Percentiles rank a stretch among this genome's conserved stretches.
Conservation (phyloP, 2,888 invertebrate species). For the Torymus texanus region DNA sequence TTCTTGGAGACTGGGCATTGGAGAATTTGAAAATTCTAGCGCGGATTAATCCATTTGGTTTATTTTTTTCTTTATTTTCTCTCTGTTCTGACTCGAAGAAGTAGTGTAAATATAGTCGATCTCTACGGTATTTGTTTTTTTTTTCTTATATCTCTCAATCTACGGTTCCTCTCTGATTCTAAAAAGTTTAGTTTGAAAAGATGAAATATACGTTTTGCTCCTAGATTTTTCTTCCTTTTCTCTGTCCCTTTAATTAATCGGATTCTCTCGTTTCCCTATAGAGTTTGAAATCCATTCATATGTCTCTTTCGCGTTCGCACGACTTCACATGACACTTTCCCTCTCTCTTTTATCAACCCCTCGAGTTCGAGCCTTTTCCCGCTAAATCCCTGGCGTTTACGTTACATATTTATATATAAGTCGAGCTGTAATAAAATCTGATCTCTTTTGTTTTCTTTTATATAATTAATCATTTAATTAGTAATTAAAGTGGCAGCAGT, state of each 20-base stretch:
- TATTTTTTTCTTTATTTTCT: slow-evolving; percentile 10
- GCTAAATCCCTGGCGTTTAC: slow-evolving; percentile 30
- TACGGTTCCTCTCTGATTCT: slow-evolving; percentile 67
- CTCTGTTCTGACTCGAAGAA: slow-evolving; percentile 62
- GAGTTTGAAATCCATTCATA: not conserved
- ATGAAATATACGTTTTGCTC: slow-evolving; percentile 48
- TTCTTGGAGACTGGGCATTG: slow-evolving; percentile 67
- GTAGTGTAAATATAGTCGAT: slow-evolving; percentile 61
- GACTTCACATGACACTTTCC: not conserved
- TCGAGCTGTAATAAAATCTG: slow-evolving; percentile 72
- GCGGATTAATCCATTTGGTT: slow-evolving; percentile 64
- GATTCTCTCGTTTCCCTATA: slow-evolving; percentile 26
- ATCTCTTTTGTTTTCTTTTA: slow-evolving; percentile 52
- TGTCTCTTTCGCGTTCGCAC: not conserved
- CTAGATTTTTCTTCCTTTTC: slow-evolving; percentile 11
- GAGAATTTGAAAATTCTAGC: slow-evolving; percentile 68
- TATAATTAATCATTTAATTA: slow-evolving; percentile 69
- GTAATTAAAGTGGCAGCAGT: slow-evolving; percentile 72
- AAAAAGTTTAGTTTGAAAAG: slow-evolving; percentile 72
- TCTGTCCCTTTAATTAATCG: slow-evolving; percentile 17
- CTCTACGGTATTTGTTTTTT: slow-evolving; percentile 51
- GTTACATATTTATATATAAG: slow-evolving; percentile 56
- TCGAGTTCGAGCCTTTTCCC: slow-evolving; percentile 11
- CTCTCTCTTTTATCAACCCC: slow-evolving; percentile 9
- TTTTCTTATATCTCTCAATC: slow-evolving; percentile 40